Evolutionary conservation across 1,140 invertebrate species (phyloP).

Genomic region (Drosophila jambulina): DNA sequence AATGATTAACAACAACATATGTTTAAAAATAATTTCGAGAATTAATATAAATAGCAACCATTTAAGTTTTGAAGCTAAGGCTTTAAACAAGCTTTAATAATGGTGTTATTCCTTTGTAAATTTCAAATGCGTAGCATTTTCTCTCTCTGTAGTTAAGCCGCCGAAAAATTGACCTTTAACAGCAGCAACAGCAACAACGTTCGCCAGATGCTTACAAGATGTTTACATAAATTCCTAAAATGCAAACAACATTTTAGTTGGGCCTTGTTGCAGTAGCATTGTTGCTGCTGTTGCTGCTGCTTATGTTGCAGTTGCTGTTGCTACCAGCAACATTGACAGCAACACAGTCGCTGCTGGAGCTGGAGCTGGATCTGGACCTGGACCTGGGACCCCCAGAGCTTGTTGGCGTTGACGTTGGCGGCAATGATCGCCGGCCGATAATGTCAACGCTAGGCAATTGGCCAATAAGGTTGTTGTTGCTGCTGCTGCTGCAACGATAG

Average conservation of each 20-base stretch:
- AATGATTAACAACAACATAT: too few relatives aligned
- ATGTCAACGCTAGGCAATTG: constrained; percentile 84
- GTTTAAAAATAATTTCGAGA: background rate
- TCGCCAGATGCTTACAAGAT: constrained; percentile 80
- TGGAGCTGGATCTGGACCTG: constrained; percentile 8
- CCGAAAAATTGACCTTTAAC: constrained; percentile 77
- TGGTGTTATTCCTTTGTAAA: background rate
- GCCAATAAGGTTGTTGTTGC: constrained; percentile 80
- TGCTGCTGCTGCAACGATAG: constrained; percentile 57
- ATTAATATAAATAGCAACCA: background rate
- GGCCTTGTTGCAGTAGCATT: constrained; percentile 29
- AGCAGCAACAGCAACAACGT: constrained; percentile 42
- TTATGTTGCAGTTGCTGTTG: constrained; percentile 18
- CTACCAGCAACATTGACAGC: constrained; percentile 71
- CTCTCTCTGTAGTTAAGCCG: constrained; percentile 37
- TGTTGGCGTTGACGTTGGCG: constrained; percentile 69
- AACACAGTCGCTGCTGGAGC: constrained; percentile 46
- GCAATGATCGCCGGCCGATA: constrained; percentile 74
- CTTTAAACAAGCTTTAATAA: background rate
- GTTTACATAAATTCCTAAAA: constrained; percentile 85
- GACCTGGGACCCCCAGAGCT: constrained; percentile 50
- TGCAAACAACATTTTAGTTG: constrained; percentile 80
- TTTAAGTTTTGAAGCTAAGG: background rate
- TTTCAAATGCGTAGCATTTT: background rate
- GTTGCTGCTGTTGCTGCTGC: constrained; percentile 6